A percentile compares a stretch with the other conserved stretches of the same genome.
Evolutionary conservation across 2,888 invertebrate genomes (phyloP).

Genomic region (Hoplodrina ambigua): DNA sequence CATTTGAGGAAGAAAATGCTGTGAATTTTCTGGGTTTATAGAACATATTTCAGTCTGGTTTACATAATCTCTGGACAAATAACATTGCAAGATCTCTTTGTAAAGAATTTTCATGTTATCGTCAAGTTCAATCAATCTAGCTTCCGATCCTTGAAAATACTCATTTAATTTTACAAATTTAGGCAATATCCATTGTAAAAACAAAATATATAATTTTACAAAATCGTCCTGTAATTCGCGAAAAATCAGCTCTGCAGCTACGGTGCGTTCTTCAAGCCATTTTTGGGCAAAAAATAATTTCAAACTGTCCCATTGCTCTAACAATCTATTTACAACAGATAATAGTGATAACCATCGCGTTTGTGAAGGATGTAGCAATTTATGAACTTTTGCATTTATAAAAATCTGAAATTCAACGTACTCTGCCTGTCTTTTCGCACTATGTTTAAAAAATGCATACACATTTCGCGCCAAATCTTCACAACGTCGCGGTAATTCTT

Average conservation of each 20-base stretch:
- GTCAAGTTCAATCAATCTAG: neutral
- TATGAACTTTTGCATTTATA: constrained; percentile 3
- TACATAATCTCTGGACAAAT: constrained; percentile 1
- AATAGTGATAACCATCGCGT: neutral
- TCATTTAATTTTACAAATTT: constrained; percentile 8
- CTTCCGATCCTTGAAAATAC: constrained; percentile 2
- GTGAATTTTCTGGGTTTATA: neutral
- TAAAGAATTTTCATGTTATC: constrained; percentile 6
- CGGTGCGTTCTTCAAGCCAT: constrained; percentile 1
- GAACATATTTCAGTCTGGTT: constrained; percentile 3
- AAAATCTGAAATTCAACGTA: constrained; percentile 1
- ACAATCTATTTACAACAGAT: constrained; percentile 4
- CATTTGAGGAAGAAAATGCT: neutral
- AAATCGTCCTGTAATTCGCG: constrained; percentile 3
- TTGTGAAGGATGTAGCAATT: constrained; percentile 9
- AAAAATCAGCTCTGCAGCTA: constrained; percentile 1
- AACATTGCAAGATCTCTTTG: neutral
- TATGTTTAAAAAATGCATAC: constrained; percentile 8
- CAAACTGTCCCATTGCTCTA: constrained; percentile 9
- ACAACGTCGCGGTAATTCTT: constrained; percentile 7
- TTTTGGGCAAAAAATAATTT: constrained; percentile 6
- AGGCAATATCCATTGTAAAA: constrained; percentile 7
- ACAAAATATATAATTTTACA: neutral
- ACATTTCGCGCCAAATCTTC: constrained; percentile 11
- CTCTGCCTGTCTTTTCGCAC: constrained; percentile 3